Evolutionary conservation across 1,140 invertebrate species (phyloP), one percentile per base, ranked within the genome.

Genomic region (Pogonomyrmex californicus): DNA sequence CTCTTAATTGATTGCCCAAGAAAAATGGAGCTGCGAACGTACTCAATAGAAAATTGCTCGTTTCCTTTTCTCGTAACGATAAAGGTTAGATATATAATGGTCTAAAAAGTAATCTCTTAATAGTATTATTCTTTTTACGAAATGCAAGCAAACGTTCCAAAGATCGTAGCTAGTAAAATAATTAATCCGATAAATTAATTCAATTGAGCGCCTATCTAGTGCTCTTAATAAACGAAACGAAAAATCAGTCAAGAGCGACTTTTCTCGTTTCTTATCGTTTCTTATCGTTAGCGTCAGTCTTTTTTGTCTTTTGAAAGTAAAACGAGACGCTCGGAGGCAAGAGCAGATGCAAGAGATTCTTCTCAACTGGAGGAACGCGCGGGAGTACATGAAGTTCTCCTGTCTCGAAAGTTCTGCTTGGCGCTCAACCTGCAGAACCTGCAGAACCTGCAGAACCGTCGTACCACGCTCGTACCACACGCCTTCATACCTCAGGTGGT

Each of bases 341-440:
- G 14, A 81, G 33, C 66, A 30, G 44, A 65, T 66, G 6, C 60
- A 17, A 79, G 51, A 70, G 68, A 90, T 79, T 81, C 77, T 36
- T 78, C 17, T n/a, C 41, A n/a, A 17, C 54, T 7, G 75, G 14
- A n/a, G 12, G 44, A 51, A 14, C 17, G 54, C 38, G 33, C 51
- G 70, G 33, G 33, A 62, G 66, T 87, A 62, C 47, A 88, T 60
- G 60, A 62, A 86, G 44, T 88, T 82, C 62, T 65, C 60, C 70
- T 71, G 86, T 90, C 63, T 86, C 77, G 86, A 86, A 90, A 90
- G 76, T 90, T 90, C 81, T 86, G 62, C 47, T 33, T 56, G 17
- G 54, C 51, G 76, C 63, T 75, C 56, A 82, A 58, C 10, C 77
- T 54, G 63, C 77, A 54, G 51, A 51, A 65, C 47, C 49, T 23